Conservation (phyloP, 1,140 invertebrate genomes). For the Ganaspis sp. region DNA sequence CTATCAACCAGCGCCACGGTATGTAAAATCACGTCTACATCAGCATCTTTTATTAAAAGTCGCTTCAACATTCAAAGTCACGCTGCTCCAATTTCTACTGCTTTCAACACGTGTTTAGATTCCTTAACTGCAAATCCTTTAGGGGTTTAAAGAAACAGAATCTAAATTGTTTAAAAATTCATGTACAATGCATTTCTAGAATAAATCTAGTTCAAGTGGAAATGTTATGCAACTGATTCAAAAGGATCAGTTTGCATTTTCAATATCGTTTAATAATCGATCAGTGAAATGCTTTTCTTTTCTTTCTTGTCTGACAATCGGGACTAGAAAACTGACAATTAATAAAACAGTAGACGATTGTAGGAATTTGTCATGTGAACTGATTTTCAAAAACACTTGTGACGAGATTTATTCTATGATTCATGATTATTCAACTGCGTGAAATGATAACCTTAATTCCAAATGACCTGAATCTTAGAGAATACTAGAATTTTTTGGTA, state of each 20-base stretch:
- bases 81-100: constrained; percentile 1
- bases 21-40: constrained; percentile 38
- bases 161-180: background rate
- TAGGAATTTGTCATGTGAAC: background rate
- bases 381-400: background rate
- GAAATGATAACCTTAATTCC: no score
- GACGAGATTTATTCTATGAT: background rate
- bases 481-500: no score
- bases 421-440: no score
- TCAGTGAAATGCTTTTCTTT: background rate
- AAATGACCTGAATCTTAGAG: no score
- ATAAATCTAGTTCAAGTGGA: background rate
- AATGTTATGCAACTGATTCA: constrained; percentile 15
- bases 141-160: background rate
- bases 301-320: no score
- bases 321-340: no score
- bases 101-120: constrained; percentile 17
- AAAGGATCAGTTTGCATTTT: background rate
- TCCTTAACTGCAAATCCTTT: background rate
- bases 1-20: constrained; percentile 68
- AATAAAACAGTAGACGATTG: background rate
- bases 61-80: constrained; percentile 13
- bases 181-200: background rate
- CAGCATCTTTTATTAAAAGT: background rate
- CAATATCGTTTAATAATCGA: background rate